phyloP scores from a whole-genome alignment of 1,140 invertebrate genomes.

The Metopolophium dirhodum region DNA sequence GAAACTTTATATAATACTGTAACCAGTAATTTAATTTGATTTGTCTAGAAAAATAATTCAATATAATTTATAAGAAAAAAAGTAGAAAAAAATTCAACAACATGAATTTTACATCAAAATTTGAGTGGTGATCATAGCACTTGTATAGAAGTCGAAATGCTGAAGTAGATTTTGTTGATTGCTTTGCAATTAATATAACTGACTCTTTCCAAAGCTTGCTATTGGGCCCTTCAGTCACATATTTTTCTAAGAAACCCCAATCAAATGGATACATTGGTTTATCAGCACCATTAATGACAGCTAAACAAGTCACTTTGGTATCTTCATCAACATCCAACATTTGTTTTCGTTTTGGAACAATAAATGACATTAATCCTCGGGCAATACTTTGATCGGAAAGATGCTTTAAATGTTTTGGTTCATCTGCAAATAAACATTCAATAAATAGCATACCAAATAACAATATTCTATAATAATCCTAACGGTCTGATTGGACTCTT shows the following conservation, averaged over 20 bases:
- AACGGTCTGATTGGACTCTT: conserved; percentile 39
- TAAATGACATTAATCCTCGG: conserved; percentile 41
- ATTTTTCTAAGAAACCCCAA: conserved; percentile 38
- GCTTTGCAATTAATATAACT: conserved; percentile 37
- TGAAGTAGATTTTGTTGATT: conserved; percentile 50
- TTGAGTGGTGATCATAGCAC: conserved; percentile 41
- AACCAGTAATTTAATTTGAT: conserved; percentile 34
- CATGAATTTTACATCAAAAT: conserved; percentile 32
- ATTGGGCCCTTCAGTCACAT: conserved; percentile 24
- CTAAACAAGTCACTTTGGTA: conserved; percentile 11
- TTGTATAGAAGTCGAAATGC: conserved; percentile 41
- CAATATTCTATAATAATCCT: background rate
- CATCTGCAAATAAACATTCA: conserved; percentile 13
- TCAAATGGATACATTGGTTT: conserved; percentile 51
- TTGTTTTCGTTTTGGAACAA: conserved; percentile 45
- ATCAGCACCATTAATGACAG: conserved; percentile 38
- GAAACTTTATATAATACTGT: conserved; percentile 38
- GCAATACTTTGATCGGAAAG: conserved; percentile 33
- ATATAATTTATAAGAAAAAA: background rate
- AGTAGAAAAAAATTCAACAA: background rate
- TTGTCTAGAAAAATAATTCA: background rate
- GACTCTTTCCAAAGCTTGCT: conserved; percentile 51
- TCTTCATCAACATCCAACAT: conserved; percentile 19
- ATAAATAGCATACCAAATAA: background rate
- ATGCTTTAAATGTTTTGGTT: conserved; percentile 51